Conservation (phyloP, 2,888 invertebrate genomes). For the Pasiphila rectangulata region DNA sequence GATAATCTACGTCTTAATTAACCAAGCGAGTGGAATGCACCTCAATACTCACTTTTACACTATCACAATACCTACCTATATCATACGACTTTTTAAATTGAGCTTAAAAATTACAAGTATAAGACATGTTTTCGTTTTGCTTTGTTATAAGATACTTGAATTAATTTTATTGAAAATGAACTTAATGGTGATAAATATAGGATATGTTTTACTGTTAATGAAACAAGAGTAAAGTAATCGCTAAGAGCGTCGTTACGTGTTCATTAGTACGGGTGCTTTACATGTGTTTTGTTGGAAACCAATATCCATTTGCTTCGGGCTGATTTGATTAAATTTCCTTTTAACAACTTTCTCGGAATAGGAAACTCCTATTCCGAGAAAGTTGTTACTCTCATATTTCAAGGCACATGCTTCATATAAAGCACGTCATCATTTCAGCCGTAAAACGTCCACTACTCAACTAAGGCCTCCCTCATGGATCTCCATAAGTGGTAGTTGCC, state of each 20-base stretch:
- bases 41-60: slow-evolving; percentile 40
- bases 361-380: no score
- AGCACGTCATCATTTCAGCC: no score
- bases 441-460: no score
- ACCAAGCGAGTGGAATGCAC: slow-evolving; percentile 69
- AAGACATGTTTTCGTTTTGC: slow-evolving; percentile 22
- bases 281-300: slow-evolving; percentile 71
- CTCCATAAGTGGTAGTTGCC: no score
- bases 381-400: neutral
- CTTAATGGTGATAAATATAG: slow-evolving; percentile 25
- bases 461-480: no score
- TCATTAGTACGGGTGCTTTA: slow-evolving; percentile 63
- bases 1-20: slow-evolving; percentile 81
- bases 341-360: no score
- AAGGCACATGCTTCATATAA: no score
- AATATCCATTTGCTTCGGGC: slow-evolving; percentile 69
- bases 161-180: slow-evolving; percentile 16
- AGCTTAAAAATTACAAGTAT: slow-evolving; percentile 23
- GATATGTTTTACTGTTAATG: slow-evolving; percentile 26
- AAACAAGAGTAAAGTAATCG: slow-evolving; percentile 28
- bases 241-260: slow-evolving; percentile 41
- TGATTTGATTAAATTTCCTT: slow-evolving; percentile 66
- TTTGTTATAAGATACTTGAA: neutral
- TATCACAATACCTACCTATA: slow-evolving; percentile 23
- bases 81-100: slow-evolving; percentile 17